phyloP scores from a whole-genome alignment of 2,797 vertebrate genomes.

The Darevskia mixta region DNA sequence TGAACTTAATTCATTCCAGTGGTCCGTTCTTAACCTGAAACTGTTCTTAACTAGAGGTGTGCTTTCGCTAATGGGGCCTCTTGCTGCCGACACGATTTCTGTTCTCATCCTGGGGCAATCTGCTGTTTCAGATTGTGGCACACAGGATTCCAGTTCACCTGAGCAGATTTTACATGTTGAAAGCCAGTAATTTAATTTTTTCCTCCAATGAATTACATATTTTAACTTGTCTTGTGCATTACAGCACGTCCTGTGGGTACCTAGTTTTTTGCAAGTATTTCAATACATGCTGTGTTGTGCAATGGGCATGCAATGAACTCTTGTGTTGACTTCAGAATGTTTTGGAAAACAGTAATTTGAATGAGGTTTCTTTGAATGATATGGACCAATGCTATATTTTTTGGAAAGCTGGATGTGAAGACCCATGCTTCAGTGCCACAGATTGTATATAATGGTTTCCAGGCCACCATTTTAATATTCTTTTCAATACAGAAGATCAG shows the following conservation, averaged over 20 bases:
- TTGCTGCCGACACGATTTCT: too few relatives aligned
- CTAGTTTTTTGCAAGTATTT: background rate
- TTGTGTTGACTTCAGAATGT: background rate
- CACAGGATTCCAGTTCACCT: background rate
- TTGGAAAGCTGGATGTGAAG: background rate
- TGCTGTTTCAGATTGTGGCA: too few relatives aligned
- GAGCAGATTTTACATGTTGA: background rate
- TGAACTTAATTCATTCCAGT: too few relatives aligned
- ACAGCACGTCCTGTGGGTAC: background rate
- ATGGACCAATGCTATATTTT: background rate
- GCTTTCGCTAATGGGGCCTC: too few relatives aligned
- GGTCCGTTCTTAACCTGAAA: too few relatives aligned
- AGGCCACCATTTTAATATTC: background rate
- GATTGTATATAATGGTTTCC: background rate
- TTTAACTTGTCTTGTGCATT: background rate
- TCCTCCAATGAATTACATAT: background rate
- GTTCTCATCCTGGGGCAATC: too few relatives aligned
- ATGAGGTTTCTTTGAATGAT: background rate
- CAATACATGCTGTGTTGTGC: background rate
- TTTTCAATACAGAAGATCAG: background rate
- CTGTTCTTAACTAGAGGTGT: too few relatives aligned
- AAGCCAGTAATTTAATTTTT: background rate
- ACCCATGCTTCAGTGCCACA: too few relatives aligned
- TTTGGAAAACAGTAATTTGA: background rate
- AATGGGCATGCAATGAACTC: background rate